Evolutionary conservation across 92 coral and sea anemone genomes (phyloP).

Genomic region (Nematostella vectensis): DNA sequence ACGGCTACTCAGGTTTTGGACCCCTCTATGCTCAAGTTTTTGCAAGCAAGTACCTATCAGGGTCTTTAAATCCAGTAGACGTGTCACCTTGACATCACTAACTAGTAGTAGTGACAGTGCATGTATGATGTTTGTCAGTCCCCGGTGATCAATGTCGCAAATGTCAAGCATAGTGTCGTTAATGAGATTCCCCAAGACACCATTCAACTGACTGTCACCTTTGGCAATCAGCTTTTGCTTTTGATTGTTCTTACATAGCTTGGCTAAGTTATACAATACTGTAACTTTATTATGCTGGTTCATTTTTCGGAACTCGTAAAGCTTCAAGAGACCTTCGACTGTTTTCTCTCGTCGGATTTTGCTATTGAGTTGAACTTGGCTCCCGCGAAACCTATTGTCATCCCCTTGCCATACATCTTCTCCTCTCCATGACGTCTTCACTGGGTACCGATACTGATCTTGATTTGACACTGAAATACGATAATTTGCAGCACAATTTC

Average conservation of each 20-base stretch:
- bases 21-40: slow-evolving; percentile 16
- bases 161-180: slow-evolving; percentile 5
- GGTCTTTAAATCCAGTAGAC: slow-evolving; percentile 7
- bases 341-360: slow-evolving; percentile 6
- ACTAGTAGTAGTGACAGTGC: slow-evolving; percentile 14
- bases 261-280: slow-evolving; percentile 22
- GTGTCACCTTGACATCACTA: slow-evolving; percentile 5
- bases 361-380: slow-evolving; percentile 17
- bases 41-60: slow-evolving; percentile 8
- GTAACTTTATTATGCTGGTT: slow-evolving; percentile 21
- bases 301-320: slow-evolving; percentile 13
- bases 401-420: slow-evolving; percentile 5
- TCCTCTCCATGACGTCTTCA: background rate
- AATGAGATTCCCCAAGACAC: slow-evolving; percentile 3
- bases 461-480: background rate
- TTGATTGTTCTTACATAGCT: slow-evolving; percentile 8
- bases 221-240: slow-evolving; percentile 14
- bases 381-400: slow-evolving; percentile 8
- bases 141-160: slow-evolving; percentile 14
- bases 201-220: slow-evolving; percentile 6
- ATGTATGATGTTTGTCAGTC: slow-evolving; percentile 26
- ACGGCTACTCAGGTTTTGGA: slow-evolving; percentile 5
- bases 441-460: slow-evolving; percentile 5
- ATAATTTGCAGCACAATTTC: too few relatives aligned
- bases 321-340: slow-evolving; percentile 8